Evolutionary conservation across 2,888 invertebrate genomes (phyloP).

Genomic region (Melangyna quadrimaculata): DNA sequence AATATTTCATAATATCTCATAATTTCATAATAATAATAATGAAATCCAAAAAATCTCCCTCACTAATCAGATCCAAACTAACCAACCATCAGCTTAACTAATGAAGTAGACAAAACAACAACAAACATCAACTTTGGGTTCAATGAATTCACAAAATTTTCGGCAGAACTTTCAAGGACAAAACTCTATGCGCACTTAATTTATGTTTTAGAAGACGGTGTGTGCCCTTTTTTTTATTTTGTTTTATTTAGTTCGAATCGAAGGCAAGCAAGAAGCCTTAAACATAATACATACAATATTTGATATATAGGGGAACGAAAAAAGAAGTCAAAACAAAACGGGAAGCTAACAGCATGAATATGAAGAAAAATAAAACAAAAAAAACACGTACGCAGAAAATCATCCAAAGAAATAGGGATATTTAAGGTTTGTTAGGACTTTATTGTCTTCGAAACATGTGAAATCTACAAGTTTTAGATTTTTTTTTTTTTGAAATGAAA

Average conservation of each 20-base stretch:
- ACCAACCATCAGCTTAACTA: conserved; percentile 28
- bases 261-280: conserved; percentile 2
- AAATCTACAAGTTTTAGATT: background rate
- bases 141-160: conserved; percentile 59
- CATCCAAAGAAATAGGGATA: background rate
- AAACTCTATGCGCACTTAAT: conserved; percentile 56
- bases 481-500: background rate
- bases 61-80: conserved; percentile 35
- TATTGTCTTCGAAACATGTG: background rate
- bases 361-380: background rate
- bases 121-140: conserved; percentile 36
- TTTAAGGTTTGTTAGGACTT: background rate
- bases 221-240: conserved; percentile 16
- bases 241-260: background rate
- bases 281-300: background rate
- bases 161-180: conserved; percentile 67
- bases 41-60: conserved; percentile 18
- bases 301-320: background rate
- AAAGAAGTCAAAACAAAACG: conserved; percentile 18
- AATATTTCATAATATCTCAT: background rate
- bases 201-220: conserved; percentile 11
- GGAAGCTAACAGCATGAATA: conserved; percentile 41
- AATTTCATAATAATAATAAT: background rate
- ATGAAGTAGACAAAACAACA: conserved; percentile 38
- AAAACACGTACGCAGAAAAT: background rate